Evolutionary conservation across 2,888 invertebrate genomes (phyloP).

Genomic region (Acanthoscelides obtectus): DNA sequence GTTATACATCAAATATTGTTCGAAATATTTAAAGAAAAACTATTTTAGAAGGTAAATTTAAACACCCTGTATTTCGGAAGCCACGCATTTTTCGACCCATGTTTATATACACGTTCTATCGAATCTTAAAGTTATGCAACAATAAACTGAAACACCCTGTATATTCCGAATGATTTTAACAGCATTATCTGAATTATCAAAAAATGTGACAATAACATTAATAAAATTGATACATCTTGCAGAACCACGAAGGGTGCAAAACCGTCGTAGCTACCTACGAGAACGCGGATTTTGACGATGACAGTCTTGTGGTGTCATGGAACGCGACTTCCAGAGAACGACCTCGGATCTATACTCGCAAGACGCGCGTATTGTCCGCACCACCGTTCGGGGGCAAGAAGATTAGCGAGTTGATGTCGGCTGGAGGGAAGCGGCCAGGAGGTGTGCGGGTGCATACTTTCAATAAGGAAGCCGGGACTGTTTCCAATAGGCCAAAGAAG

Average conservation of each 20-base stretch:
- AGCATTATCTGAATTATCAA: too few species aligned
- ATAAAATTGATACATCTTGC: too few species aligned
- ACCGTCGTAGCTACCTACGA: conserved; percentile 42
- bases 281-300: conserved; percentile 28
- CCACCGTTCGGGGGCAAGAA: conserved; percentile 14
- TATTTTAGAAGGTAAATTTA: too few species aligned
- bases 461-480: conserved; percentile 27
- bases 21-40: too few species aligned
- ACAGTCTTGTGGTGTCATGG: conserved; percentile 43
- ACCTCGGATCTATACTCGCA: conserved; percentile 37
- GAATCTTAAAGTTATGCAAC: too few species aligned
- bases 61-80: too few species aligned
- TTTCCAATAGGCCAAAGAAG: conserved; percentile 34
- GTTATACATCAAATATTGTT: too few species aligned
- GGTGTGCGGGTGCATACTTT: conserved; percentile 41
- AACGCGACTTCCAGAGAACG: conserved; percentile 28
- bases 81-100: too few species aligned
- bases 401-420: conserved; percentile 3
- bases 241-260: conserved; percentile 38
- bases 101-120: too few species aligned
- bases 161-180: too few species aligned
- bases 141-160: too few species aligned
- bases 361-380: conserved; percentile 20
- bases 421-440: conserved; percentile 33
- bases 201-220: too few species aligned